Evolutionary conservation across 1,140 invertebrate genomes (phyloP).

Genomic region (Drosophila murphyi): DNA sequence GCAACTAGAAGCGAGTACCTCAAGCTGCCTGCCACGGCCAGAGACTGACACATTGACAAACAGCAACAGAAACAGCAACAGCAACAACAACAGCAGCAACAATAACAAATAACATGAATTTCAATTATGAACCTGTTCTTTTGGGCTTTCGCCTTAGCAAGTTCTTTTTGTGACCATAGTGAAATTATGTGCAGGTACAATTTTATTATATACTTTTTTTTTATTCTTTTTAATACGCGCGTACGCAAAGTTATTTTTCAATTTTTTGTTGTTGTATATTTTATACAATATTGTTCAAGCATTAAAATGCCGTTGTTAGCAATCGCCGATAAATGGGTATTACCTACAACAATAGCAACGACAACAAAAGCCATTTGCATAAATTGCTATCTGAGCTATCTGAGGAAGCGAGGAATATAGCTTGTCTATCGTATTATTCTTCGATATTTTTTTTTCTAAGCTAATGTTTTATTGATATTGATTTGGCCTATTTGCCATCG

Average conservation of each 20-base stretch:
- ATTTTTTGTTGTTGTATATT: conserved; percentile 44
- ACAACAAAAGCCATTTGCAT: conserved; percentile 60
- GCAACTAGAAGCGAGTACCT: conserved; percentile 38
- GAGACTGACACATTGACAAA: conserved; percentile 60
- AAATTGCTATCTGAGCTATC: conserved; percentile 44
- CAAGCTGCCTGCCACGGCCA: conserved; percentile 13
- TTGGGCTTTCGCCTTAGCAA: conserved; percentile 67
- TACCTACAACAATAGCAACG: conserved; percentile 51
- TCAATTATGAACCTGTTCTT: conserved; percentile 82
- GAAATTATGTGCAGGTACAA: conserved; percentile 72
- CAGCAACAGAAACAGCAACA: conserved; percentile 26
- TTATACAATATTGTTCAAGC: conserved; percentile 32
- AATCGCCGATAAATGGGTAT: conserved; percentile 73
- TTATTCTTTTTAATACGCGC: conserved; percentile 43
- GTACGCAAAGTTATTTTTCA: conserved; percentile 74
- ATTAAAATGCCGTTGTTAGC: conserved; percentile 77
- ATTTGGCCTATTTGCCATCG: conserved; percentile 65
- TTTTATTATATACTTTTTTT: conserved; percentile 25
- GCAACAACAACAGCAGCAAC: neutral
- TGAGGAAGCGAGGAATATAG: conserved; percentile 20
- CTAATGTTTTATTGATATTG: conserved; percentile 54
- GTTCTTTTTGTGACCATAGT: conserved; percentile 29
- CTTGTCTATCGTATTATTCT: conserved; percentile 29
- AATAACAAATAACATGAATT: conserved; percentile 72
- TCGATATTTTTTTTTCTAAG: neutral